Conservation (phyloP, 2,888 invertebrate species). For the Spialia ferax region DNA sequence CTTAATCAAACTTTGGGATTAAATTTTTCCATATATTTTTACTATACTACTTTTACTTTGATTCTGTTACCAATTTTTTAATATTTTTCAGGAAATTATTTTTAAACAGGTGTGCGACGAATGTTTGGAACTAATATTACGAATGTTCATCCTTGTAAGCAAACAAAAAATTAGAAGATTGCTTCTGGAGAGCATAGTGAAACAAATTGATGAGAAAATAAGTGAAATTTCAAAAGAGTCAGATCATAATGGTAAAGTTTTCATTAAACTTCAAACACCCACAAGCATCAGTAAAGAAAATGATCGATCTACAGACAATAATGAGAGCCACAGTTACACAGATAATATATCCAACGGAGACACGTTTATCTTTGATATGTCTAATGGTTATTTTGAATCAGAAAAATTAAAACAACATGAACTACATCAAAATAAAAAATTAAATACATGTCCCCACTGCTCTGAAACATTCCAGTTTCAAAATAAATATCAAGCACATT, state of each 20-base stretch:
- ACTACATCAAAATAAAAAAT: not conserved
- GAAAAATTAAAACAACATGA: not conserved
- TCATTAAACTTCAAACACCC: not conserved
- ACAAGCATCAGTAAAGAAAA: not conserved
- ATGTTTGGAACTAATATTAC: conserved; percentile 56
- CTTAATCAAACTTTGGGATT: too few species aligned
- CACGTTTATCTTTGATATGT: too few species aligned
- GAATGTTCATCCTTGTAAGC: conserved; percentile 48
- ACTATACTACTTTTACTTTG: too few species aligned
- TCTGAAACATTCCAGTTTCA: conserved; percentile 57
- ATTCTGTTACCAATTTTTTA: too few species aligned
- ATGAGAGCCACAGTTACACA: not conserved
- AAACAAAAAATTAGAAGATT: conserved; percentile 7
- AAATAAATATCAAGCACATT: conserved; percentile 50
- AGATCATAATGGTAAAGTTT: not conserved
- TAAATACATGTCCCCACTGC: conserved; percentile 59
- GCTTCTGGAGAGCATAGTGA: not conserved
- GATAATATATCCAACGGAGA: not conserved
- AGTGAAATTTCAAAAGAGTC: not conserved
- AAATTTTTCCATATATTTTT: too few species aligned
- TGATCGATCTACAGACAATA: not conserved
- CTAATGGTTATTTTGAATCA: not conserved
- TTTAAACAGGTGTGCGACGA: conserved; percentile 55
- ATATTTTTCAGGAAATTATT: conserved; percentile 57
- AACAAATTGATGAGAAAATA: not conserved